Evolutionary conservation across 1,140 invertebrate genomes (phyloP), one percentile per base, ranked within the genome.

Genomic region (Pygmarrhopalites habei): DNA sequence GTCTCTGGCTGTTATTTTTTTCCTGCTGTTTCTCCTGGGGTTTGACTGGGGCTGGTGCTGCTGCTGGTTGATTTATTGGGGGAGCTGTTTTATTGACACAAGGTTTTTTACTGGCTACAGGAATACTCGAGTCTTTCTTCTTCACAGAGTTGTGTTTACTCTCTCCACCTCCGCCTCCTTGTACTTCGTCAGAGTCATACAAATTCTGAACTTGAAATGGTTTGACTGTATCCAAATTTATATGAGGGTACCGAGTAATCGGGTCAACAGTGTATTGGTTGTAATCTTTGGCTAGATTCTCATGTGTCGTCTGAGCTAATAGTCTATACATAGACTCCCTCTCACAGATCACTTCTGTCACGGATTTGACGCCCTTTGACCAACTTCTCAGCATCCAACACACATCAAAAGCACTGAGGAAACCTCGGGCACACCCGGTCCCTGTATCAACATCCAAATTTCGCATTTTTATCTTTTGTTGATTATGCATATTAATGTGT

Each of bases 391-490:
- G 74, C 75, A 80, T 78, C 81, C 81, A 82, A 1, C 79, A 79
- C 2, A 78, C 74, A 73, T 82, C 81, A 56, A 81, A 72, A n/a
- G 76, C 75, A 43, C 78, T 75, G 1, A 82, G 70, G 67, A 82
- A 82, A 7, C 81, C 81, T 47, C 80, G 68, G 1, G 79, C 81
- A 73, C 78, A 80, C 4, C 81, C 81, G 26, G 79, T 77, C 2
- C 81, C 80, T n/a, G 79, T 79, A 1, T n/a, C n/a, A n/a, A n/a
- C n/a, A n/a, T n/a, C n/a, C n/a, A n/a, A n/a, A n/a, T n/a, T n/a
- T n/a, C n/a, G n/a, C n/a, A n/a, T n/a, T n/a, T n/a, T n/a, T n/a
- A n/a, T n/a, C n/a, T n/a, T n/a, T n/a, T n/a, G n/a, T n/a, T n/a
- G n/a, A n/a, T n/a, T n/a, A n/a, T n/a, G n/a, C n/a, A n/a, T n/a